Conservation (phyloP, 2,888 invertebrate species). For the Coremacera marginata region DNA sequence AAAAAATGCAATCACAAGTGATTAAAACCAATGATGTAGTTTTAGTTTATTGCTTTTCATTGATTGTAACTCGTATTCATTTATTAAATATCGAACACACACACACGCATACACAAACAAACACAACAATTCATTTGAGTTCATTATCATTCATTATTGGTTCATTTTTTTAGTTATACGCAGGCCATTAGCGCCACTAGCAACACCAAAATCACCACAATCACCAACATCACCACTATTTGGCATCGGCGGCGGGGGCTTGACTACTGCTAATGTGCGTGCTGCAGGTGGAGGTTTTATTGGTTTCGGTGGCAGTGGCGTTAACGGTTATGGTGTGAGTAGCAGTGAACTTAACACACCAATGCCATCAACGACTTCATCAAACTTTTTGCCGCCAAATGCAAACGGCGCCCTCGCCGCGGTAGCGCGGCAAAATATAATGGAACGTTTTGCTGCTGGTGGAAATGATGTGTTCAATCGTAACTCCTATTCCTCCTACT, state of each 20-base stretch:
- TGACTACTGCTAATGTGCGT: conserved; percentile 50
- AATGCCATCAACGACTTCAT: conserved; percentile 1
- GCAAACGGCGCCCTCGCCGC: conserved; percentile 63
- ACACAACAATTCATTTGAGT: conserved; percentile 26
- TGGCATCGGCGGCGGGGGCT: conserved; percentile 58
- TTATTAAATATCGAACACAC: neutral
- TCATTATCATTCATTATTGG: conserved; percentile 56
- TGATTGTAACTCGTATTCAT: neutral
- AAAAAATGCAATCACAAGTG: too few species aligned
- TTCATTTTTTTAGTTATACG: conserved; percentile 69
- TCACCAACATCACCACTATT: conserved; percentile 54
- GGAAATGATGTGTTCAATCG: conserved; percentile 41
- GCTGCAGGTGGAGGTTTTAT: conserved; percentile 50
- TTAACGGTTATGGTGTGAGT: conserved; percentile 38
- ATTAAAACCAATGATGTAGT: neutral
- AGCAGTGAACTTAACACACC: conserved; percentile 8
- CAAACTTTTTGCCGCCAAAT: conserved; percentile 51
- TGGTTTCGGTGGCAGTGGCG: conserved; percentile 71
- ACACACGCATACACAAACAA: conserved; percentile 1
- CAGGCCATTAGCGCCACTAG: conserved; percentile 74
- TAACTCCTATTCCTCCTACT: conserved; percentile 33
- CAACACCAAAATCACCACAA: conserved; percentile 46
- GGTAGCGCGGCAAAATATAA: conserved; percentile 62
- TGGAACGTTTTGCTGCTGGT: conserved; percentile 57
- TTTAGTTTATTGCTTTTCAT: neutral